Evolutionary conservation across 2,888 invertebrate genomes (phyloP), one percentile per base, ranked within the genome.

Genomic region (Sinohyriopsis cumingii): DNA sequence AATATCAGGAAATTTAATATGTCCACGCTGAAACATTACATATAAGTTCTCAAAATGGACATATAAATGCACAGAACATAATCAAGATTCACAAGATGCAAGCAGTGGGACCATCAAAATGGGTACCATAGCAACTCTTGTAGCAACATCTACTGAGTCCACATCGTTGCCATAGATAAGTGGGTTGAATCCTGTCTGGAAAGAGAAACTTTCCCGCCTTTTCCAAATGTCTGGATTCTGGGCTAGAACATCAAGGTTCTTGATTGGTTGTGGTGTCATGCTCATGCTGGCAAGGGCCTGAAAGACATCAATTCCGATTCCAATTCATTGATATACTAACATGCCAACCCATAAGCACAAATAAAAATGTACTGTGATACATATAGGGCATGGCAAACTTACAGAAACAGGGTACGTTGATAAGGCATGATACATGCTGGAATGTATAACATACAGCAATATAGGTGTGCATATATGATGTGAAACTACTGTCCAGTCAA

Each of bases 91-190:
- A 33, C 7, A 45, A 45, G 45, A 45, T 15, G 45, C 1, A 45
- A 45, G 15, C 12, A 45, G 45, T 25, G 25, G 25, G 24, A 61
- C 7, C 12, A 61, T 61, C 22, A 53, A 65, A 54, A 22, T 18
- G 15, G 28, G 84, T 88, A 95, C 97, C 97, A 98, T 98, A 20
- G 98, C 99, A 62, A 99, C 97, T 75, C 99, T 92, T 0, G 98
- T 98, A 15, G 99, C 99, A 25, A 99, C 94, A 90, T 99, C 99
- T 0, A 99, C 99, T 0, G 98, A 97, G 90, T 99, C 99, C 0
- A 98, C 96, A 89, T 99, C 92, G 72, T 91, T 90, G 45, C 90
- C 90, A 72, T 90, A 91, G 80, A 98, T 96, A 86, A 97, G 95
- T 0, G 96, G 96, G 91, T 97, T 97, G 86, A 93, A 92, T 18